Evolutionary conservation across 1,140 invertebrate genomes (phyloP), one percentile per base, ranked within the genome.

Genomic region (Neodiprion virginianus): DNA sequence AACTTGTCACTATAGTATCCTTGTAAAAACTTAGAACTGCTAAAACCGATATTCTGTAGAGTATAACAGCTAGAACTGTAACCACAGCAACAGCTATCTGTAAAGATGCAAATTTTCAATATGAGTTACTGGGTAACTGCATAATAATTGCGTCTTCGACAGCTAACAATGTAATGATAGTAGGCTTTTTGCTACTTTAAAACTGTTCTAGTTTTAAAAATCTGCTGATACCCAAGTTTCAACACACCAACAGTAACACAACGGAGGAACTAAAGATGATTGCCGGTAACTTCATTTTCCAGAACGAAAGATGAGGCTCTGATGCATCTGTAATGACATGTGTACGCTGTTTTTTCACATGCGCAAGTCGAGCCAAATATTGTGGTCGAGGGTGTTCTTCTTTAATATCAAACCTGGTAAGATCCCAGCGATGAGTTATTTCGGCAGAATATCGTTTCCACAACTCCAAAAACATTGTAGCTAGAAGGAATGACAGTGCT

Each of bases 381-480:
- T 95, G 92, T 3, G 96, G 96, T 40, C 96, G 86, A 1, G 96
- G 96, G 88, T 97, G 95, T 87, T 98, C 96, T 79, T 96, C 94
- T 81, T 95, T 92, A 61, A 93, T 89, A 89, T 96, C 95, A 82
- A 96, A 97, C 5, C 94, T 94, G 2, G 95, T 96, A 70, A 97
- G 89, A 87, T 96, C 96, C 96, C 96, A 98, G 65, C 94, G 91
- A 86, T 98, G 96, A 1, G 95, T 96, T 81, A 98, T 96, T 88
- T 96, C 94, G 0, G 95, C 94, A 1, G 95, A 95, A 85, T 97
- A 96, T 50, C 97, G 90, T 88, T 99, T 98, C 98, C 98, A 99
- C 75, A 98, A 89, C 89, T 99, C 97, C 79, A 98, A 86, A 88
- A 97, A 98, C 76, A 96, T 90, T 5, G 95, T 93, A 47, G 93